phyloP scores from a whole-genome alignment of 2,888 invertebrate species.

The Acronicta alni region DNA sequence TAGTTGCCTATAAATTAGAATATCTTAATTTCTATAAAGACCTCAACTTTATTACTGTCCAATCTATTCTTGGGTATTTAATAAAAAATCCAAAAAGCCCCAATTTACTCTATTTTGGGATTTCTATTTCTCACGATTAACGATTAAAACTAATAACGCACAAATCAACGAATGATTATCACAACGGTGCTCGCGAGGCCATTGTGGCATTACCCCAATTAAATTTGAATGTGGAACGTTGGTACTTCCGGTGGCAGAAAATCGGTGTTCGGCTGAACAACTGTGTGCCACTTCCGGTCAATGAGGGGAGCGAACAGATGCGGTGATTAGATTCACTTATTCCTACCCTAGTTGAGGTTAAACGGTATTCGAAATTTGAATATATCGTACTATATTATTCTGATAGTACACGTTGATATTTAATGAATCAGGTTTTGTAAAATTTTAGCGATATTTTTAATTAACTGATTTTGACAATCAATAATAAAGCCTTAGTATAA shows the following conservation, averaged over 20 bases:
- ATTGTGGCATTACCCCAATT: conserved; percentile 83
- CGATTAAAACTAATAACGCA: conserved; percentile 51
- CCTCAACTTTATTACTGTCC: too few species aligned
- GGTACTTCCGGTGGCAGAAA: conserved; percentile 88
- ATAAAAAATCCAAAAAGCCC: conserved; percentile 4
- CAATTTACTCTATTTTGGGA: conserved; percentile 14
- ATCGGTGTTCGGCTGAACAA: conserved; percentile 86
- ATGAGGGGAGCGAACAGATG: conserved; percentile 85
- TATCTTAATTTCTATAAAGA: too few species aligned
- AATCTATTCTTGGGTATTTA: neutral
- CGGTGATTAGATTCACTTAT: conserved; percentile 85
- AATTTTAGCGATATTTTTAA: too few species aligned
- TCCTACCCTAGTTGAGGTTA: conserved; percentile 74
- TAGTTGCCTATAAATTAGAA: too few species aligned
- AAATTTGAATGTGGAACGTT: conserved; percentile 87
- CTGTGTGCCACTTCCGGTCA: conserved; percentile 88
- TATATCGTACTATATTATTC: conserved; percentile 38
- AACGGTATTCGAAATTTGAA: conserved; percentile 75
- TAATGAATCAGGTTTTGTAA: too few species aligned
- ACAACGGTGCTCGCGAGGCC: conserved; percentile 69
- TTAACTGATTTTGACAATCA: too few species aligned
- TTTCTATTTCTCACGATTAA: conserved; percentile 18
- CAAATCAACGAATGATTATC: conserved; percentile 62
- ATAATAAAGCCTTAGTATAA: too few species aligned
- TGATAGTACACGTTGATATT: neutral